Conservation (phyloP, 2,888 invertebrate species). For the Caenorhabditis uteleia region DNA sequence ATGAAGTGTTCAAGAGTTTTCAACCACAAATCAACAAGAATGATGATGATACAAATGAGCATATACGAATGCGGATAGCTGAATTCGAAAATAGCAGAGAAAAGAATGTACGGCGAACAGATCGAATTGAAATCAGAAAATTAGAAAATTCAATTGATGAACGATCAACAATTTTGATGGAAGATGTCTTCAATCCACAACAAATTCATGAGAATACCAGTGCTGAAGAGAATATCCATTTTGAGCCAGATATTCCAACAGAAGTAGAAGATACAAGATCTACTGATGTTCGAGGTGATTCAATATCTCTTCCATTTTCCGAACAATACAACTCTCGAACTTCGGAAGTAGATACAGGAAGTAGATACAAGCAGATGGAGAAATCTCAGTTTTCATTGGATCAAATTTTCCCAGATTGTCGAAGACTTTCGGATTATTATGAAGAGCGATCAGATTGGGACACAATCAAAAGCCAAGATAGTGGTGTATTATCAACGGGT, state of each 20-base stretch:
- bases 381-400: constrained; percentile 15
- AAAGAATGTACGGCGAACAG: neutral
- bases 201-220: neutral
- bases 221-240: too few relatives aligned
- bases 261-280: too few relatives aligned
- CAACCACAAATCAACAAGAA: neutral
- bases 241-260: too few relatives aligned
- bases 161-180: neutral
- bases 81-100: neutral
- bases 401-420: constrained; percentile 21
- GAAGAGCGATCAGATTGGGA: constrained; percentile 32
- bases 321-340: too few relatives aligned
- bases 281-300: too few relatives aligned
- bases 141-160: neutral
- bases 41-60: neutral
- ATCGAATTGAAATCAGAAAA: too few relatives aligned
- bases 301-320: too few relatives aligned
- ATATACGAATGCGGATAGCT: neutral
- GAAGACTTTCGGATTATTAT: constrained; percentile 28
- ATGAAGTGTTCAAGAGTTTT: constrained; percentile 3
- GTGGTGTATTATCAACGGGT: constrained; percentile 29
- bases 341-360: too few relatives aligned
- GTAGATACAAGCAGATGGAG: too few relatives aligned
- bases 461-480: constrained; percentile 31
- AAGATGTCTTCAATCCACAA: constrained; percentile 1